Percentiles rank a stretch among this genome's conserved stretches.
These are phyloP conservation scores for Drosophila vallismaia DNA, from an alignment of 2,888 invertebrate species.

Conservation along the genomic window DNA sequence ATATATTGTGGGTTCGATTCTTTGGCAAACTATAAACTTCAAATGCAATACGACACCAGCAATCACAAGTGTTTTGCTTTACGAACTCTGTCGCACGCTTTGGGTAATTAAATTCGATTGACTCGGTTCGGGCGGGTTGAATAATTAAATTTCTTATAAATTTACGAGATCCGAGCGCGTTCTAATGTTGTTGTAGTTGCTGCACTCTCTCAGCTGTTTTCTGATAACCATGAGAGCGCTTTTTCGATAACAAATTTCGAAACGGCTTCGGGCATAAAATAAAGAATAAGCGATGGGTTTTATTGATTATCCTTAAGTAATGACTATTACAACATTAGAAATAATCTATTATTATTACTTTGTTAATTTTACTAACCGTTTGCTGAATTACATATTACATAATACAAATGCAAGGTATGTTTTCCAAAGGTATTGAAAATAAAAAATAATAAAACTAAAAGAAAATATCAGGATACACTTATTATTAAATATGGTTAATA, in stretches of 20 bases:
- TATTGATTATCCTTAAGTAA: no score
- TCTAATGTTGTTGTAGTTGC: conserved; percentile 36
- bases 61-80: conserved; percentile 10
- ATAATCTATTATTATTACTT: no score
- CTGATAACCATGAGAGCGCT: conserved; percentile 17
- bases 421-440: no score
- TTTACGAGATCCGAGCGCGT: conserved; percentile 36
- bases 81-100: conserved; percentile 17
- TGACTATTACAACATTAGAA: no score
- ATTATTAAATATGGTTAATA: no score
- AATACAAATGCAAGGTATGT: no score
- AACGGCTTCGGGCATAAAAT: no score
- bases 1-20: conserved; percentile 11
- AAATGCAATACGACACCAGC: conserved; percentile 12
- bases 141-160: conserved; percentile 38
- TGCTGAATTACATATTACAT: no score
- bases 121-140: conserved; percentile 16
- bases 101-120: conserved; percentile 37
- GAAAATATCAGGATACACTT: no score
- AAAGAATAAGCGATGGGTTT: no score
- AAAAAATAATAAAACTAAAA: no score
- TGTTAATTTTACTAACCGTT: no score
- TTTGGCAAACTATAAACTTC: conserved; percentile 5
- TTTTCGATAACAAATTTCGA: neutral
- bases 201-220: conserved; percentile 2